phyloP scores from a whole-genome alignment of 2,797 vertebrate genomes.

The Myripristis jacobus region DNA sequence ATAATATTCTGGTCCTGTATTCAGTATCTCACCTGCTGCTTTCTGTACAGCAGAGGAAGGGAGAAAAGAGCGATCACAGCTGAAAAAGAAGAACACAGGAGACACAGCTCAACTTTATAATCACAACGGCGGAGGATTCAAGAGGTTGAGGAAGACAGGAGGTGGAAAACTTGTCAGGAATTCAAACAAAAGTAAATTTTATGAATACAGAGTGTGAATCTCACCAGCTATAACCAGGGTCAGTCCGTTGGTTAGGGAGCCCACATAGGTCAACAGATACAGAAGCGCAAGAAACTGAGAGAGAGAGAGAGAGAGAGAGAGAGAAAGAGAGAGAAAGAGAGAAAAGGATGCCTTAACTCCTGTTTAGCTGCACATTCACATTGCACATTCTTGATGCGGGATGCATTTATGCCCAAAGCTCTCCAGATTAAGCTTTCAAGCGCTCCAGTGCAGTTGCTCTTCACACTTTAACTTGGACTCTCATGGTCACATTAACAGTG shows the following conservation, averaged over 20 bases:
- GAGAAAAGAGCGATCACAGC: slow-evolving; percentile 90
- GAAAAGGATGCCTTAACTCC: neutral
- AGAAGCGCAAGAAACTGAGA: slow-evolving; percentile 88
- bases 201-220: slow-evolving; percentile 17
- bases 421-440: too few relatives aligned
- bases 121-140: too few relatives aligned
- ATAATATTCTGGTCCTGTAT: neutral
- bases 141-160: too few relatives aligned
- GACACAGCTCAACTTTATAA: neutral
- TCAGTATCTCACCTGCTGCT: slow-evolving; percentile 87
- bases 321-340: too few relatives aligned
- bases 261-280: slow-evolving; percentile 91
- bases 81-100: slow-evolving; percentile 66
- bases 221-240: slow-evolving; percentile 91
- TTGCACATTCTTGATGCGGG: neutral
- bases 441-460: neutral
- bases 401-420: neutral
- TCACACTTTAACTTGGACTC: neutral
- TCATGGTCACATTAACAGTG: neutral
- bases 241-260: slow-evolving; percentile 87
- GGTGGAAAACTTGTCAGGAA: too few relatives aligned
- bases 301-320: too few relatives aligned
- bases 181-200: too few relatives aligned
- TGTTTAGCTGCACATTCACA: too few relatives aligned
- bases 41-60: slow-evolving; percentile 90